Evolutionary conservation across 2,113 vertebrate genomes (phyloP).

Genomic region (Nannobrachium achirus): DNA sequence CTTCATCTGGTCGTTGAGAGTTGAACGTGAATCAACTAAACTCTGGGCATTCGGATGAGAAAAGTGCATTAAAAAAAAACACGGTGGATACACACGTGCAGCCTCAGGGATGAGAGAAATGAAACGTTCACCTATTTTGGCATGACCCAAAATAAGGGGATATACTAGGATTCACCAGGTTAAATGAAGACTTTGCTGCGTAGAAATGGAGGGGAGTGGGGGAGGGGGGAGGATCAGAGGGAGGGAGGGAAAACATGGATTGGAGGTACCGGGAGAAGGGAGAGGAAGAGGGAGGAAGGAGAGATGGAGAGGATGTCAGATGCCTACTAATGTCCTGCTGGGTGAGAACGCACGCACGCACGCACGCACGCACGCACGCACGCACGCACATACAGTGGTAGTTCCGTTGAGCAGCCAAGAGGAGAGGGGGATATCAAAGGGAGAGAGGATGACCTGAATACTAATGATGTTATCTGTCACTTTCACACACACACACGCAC

Average conservation of each 20-base stretch:
- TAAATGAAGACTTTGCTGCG: too few species aligned
- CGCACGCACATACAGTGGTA: neutral
- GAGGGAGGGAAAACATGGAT: neutral
- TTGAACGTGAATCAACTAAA: too few species aligned
- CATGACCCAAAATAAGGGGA: too few species aligned
- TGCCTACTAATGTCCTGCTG: constrained; percentile 51
- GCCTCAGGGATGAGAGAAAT: too few species aligned
- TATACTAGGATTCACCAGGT: too few species aligned
- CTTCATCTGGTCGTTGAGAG: too few species aligned
- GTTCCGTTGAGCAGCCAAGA: constrained; percentile 28
- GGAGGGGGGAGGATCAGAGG: neutral
- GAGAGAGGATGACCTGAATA: constrained; percentile 39
- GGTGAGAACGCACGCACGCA: constrained; percentile 3
- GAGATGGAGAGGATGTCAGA: constrained; percentile 29
- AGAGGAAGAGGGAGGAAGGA: constrained; percentile 12
- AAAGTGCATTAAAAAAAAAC: too few species aligned
- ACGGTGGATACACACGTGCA: too few species aligned
- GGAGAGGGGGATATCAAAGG: constrained; percentile 42
- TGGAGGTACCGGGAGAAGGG: neutral
- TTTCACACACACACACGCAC: neutral
- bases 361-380: neutral
- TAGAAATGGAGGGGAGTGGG: too few species aligned
- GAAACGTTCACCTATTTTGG: too few species aligned
- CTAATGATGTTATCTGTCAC: constrained; percentile 31
- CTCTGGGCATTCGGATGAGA: too few species aligned